Percentiles rank a stretch among this genome's conserved stretches.
These are phyloP conservation scores for Hemitrygon akajei DNA, from an alignment of 2,797 vertebrate genomes.

Conservation along the genomic window DNA sequence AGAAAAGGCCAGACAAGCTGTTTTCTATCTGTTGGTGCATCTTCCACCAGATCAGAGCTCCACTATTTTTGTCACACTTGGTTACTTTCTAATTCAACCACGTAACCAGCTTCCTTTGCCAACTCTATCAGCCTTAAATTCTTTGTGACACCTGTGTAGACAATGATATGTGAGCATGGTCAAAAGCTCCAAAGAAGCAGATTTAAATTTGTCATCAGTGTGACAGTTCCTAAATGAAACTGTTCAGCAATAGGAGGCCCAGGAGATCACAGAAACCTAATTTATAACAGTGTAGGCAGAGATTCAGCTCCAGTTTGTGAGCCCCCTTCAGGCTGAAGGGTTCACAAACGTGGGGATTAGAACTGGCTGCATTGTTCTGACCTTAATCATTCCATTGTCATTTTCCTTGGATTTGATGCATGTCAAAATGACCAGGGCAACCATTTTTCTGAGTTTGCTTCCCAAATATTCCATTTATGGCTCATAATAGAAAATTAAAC, in stretches of 20 bases:
- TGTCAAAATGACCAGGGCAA: slow-evolving; percentile 20
- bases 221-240: slow-evolving; percentile 36
- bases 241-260: slow-evolving; percentile 24
- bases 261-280: slow-evolving; percentile 29
- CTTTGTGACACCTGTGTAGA: slow-evolving; percentile 38
- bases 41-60: not conserved
- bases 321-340: not conserved
- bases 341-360: not conserved
- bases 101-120: slow-evolving; percentile 22
- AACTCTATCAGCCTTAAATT: slow-evolving; percentile 2
- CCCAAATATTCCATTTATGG: not conserved
- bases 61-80: slow-evolving; percentile 32
- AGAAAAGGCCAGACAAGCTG: not conserved
- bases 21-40: slow-evolving; percentile 28
- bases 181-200: slow-evolving; percentile 27
- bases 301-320: not conserved
- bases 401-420: not conserved
- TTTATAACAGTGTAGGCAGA: slow-evolving; percentile 28
- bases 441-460: not conserved
- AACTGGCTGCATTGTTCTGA: not conserved
- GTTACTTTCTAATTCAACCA: slow-evolving; percentile 34
- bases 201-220: slow-evolving; percentile 34
- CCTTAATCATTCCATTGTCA: slow-evolving; percentile 24
- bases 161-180: slow-evolving; percentile 37
- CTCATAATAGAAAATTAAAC: slow-evolving; percentile 11